A percentile compares a stretch with the other conserved stretches of the same genome.
These are phyloP conservation scores for Leontocebus nigricollis DNA, from an alignment of 2,797 vertebrate genomes.

Conservation along the genomic window DNA sequence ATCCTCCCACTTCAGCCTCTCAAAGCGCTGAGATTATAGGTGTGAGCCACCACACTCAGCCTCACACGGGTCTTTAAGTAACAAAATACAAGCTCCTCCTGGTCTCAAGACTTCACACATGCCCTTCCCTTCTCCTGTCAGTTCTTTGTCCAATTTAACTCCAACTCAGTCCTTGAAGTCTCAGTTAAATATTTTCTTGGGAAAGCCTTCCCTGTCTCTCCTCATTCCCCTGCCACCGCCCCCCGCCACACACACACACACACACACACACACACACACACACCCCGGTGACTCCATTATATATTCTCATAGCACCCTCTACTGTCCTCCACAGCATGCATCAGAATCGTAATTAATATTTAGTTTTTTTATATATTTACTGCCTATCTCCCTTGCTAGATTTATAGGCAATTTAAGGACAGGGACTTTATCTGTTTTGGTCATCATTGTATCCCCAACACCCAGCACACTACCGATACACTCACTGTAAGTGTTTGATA, in stretches of 20 bases:
- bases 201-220: not conserved
- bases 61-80: not conserved
- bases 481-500: not conserved
- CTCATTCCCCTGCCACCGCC: too few species aligned
- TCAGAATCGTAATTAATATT: not conserved
- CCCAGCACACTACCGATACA: not conserved
- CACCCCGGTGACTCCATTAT: not conserved
- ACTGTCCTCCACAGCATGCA: not conserved
- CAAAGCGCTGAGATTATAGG: too few species aligned
- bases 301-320: not conserved
- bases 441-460: not conserved
- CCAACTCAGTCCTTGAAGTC: not conserved
- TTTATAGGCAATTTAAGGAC: not conserved
- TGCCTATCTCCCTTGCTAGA: not conserved
- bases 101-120: not conserved
- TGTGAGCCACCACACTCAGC: too few species aligned
- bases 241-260: too few species aligned
- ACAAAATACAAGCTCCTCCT: not conserved
- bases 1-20: too few species aligned
- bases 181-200: not conserved
- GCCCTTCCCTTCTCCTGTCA: not conserved
- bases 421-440: not conserved
- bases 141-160: not conserved
- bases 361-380: not conserved
- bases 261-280: too few species aligned